A percentile compares a stretch with the other conserved stretches of the same genome.
phyloP scores from a whole-genome alignment of 2,888 invertebrate species.

The Galerucella nymphaeae region DNA sequence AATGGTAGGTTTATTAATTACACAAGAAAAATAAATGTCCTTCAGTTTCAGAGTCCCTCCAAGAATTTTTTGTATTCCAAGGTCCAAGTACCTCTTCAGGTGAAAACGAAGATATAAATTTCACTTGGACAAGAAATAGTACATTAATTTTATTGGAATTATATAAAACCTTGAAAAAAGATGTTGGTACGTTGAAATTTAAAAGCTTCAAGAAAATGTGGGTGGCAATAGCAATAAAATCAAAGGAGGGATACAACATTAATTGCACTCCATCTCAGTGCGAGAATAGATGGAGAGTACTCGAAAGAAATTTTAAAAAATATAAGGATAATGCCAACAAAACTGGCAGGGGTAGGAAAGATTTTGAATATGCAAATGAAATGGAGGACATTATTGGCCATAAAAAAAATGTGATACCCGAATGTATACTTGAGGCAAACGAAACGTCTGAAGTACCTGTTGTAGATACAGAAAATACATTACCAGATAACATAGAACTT shows the following conservation, averaged over 20 bases:
- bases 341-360: no score
- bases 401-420: no score
- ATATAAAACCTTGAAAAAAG: constrained; percentile 19
- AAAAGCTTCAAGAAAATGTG: constrained; percentile 18
- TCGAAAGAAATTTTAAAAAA: no score
- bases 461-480: not conserved
- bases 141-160: constrained; percentile 27
- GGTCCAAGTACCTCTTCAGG: constrained; percentile 3
- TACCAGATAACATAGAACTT: constrained; percentile 10
- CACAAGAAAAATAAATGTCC: not conserved
- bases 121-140: constrained; percentile 8
- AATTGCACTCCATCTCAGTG: no score
- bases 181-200: constrained; percentile 18
- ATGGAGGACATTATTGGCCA: no score
- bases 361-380: no score
- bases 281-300: no score
- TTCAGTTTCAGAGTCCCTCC: constrained; percentile 4
- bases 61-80: constrained; percentile 10
- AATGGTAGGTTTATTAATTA: no score
- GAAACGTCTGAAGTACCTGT: constrained; percentile 4
- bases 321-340: no score
- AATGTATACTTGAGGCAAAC: no score
- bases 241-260: no score
- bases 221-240: constrained; percentile 15
- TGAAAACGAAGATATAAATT: not conserved